Base-by-base conservation (phyloP, 2,888 invertebrate species). In the Drosophila setosimentum region DNA sequence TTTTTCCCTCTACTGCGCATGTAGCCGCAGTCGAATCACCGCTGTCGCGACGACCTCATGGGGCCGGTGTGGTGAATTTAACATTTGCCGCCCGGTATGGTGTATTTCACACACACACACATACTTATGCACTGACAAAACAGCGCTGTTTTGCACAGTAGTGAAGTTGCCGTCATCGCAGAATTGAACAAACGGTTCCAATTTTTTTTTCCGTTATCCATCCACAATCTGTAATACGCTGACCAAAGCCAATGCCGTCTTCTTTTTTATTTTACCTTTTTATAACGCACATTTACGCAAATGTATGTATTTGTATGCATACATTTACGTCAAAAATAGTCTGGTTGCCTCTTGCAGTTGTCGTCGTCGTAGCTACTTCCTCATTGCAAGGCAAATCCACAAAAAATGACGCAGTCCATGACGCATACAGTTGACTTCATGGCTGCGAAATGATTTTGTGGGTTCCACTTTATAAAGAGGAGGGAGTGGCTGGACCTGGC, bases 51-150 rank as follows among this genome's bases (percentile, higher is more conserved):
- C 82, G 81, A 78, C 77, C 83, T 86, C 83, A 76, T 86, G 80
- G 80, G 84, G 87, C 90, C 85, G 85, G 90, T 89, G 87, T 89
- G 90, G 73, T 80, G 78, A 80, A 45, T 86, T 77, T 62, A 50
- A 40, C 32, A 53, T 78, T 79, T 74, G 82, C 79, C 79, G 79
- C 79, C 82, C 79, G 79, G 79, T 79, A 60, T 79, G 79, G 82
- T 79, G 79, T 42, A 49, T 78, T 74, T 77, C 40, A 45, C 68
- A 40, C 27, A 42, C 51, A 32, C 33, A 37, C n/a, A 57, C 42
- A 61, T 37, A 32, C 42, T 53, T 35, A 40, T 24, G 33, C 45
- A 60, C 32, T 53, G 57, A 30, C 40, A 18, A 67, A 27, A 16
- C 45, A 45, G 60, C 55, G 63, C 62, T 51, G 68, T 71, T 78